phyloP scores from a whole-genome alignment of 2,113 vertebrate species.

The Mungos mungo region DNA sequence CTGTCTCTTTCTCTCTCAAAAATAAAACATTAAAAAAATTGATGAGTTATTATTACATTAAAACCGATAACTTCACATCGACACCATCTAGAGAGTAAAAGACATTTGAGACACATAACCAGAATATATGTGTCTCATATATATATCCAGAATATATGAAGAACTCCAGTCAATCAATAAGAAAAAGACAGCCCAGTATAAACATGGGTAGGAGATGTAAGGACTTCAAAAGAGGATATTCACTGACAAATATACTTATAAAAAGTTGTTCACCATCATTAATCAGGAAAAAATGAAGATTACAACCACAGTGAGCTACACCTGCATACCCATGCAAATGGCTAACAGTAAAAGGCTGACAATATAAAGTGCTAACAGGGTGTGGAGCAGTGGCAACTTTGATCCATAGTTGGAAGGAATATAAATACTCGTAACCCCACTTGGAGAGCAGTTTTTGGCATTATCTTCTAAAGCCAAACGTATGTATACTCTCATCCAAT shows the following conservation, averaged over 20 bases:
- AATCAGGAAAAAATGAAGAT: constrained; percentile 62
- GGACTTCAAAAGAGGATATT: neutral
- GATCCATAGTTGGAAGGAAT: neutral
- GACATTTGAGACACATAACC: neutral
- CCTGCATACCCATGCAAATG: neutral
- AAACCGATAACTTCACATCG: neutral
- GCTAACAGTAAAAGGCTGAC: neutral
- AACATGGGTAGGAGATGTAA: neutral
- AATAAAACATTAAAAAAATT: neutral
- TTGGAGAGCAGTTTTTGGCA: neutral
- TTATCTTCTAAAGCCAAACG: constrained; percentile 16
- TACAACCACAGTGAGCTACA: neutral
- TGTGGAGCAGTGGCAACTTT: neutral
- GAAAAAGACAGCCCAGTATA: neutral
- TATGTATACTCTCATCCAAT: neutral
- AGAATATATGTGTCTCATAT: no score
- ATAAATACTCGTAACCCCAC: neutral
- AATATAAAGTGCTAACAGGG: neutral
- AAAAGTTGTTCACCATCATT: neutral
- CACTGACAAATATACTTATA: neutral
- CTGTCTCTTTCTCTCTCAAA: no score
- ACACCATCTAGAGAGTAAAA: neutral
- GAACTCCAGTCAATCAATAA: neutral
- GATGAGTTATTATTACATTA: neutral
- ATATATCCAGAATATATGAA: neutral